Evolutionary conservation across 1,140 invertebrate species (phyloP), one percentile per base, ranked within the genome.

Genomic region (Drosophila pruinosa): DNA sequence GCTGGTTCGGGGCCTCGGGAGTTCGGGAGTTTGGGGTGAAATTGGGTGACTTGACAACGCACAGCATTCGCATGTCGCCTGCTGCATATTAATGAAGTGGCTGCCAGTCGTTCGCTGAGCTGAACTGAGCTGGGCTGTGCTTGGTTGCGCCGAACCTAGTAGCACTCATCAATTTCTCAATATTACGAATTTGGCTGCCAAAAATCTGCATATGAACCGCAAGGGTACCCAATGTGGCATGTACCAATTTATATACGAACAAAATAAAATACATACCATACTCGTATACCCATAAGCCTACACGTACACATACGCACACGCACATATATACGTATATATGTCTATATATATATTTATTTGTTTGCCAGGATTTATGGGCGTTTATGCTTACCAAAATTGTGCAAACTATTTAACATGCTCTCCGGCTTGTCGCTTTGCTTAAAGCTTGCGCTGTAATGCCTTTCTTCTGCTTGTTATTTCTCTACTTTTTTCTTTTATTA

Each of bases 51-150:
- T 47, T 56, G 65, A 62, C 71, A 69, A 69, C 72, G 43, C 65
- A 70, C 58, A 63, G 65, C 58, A 63, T 74, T 64, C 70, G 70
- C 70, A 75, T 85, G 80, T 85, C 68, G 81, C 81, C 59, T 78
- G 71, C 75, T 76, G 82, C 82, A 88, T 88, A 88, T 88, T 88
- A 88, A 88, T 88, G 82, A 88, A 77, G 78, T 67, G 64, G 43
- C 54, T 78, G 82, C 73, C 77, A 69, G 43, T 63, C 56, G 39
- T 19, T 34, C 19, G 14, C 6, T 34, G 28, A 10, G 34, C 17
- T 31, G 62, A 38, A 0, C 0, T 12, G 3, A 7, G 5, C 2
- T 6, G 34, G 36, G n/a, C 15, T 39, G 36, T 22, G 8, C 19
- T 26, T 14, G 8, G 17, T 17, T 14, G 7, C 15, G 48, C 10